phyloP scores from a whole-genome alignment of 2,888 invertebrate genomes.

The Hydrotaea diabolus region DNA sequence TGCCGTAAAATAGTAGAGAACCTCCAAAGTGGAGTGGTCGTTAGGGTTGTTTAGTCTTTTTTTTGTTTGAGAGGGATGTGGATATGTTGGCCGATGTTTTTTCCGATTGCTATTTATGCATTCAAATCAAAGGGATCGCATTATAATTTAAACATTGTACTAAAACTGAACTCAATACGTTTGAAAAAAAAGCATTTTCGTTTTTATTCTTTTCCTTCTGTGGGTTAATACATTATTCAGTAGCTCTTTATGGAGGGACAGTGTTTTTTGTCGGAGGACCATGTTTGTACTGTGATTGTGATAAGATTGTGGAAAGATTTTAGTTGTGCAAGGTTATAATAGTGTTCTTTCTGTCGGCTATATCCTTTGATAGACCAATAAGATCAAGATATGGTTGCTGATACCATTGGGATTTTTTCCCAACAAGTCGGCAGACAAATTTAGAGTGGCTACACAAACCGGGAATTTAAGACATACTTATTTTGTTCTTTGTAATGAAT shows the following conservation, averaged over 20 bases:
- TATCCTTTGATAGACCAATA: too few species aligned
- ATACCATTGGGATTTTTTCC: too few species aligned
- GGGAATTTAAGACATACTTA: too few species aligned
- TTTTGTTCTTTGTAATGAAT: too few species aligned
- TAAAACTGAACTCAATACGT: constrained; percentile 16
- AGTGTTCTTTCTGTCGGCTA: too few species aligned
- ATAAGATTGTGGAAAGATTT: constrained; percentile 14
- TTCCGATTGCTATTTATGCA: constrained; percentile 42
- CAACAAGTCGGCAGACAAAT: too few species aligned
- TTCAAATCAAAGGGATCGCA: constrained; percentile 48
- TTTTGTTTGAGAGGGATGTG: not conserved
- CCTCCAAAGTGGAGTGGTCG: constrained; percentile 46
- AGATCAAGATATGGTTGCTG: too few species aligned
- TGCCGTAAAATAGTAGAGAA: constrained; percentile 20
- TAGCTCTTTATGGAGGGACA: constrained; percentile 37
- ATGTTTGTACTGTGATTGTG: not conserved
- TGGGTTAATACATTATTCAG: constrained; percentile 61
- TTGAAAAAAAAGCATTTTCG: not conserved
- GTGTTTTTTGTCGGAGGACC: not conserved
- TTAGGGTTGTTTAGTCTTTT: not conserved
- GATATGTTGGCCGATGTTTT: not conserved
- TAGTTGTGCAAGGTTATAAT: too few species aligned
- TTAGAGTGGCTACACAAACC: too few species aligned
- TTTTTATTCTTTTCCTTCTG: constrained; percentile 13
- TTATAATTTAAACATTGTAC: constrained; percentile 47